phyloP scores from a whole-genome alignment of 2,888 invertebrate species.

The Hemaris fuciformis region DNA sequence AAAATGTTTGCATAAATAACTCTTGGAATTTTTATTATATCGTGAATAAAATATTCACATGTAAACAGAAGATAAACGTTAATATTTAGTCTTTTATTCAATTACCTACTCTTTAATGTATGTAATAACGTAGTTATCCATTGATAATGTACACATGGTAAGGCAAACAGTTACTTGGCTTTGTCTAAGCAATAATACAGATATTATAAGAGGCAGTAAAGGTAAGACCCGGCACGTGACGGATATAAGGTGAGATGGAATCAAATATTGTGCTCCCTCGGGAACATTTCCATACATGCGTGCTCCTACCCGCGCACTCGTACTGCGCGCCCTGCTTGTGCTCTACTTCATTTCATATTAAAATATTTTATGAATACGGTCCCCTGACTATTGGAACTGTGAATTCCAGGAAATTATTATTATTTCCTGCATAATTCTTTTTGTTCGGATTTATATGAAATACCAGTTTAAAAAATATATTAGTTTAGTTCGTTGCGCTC shows the following conservation, averaged over 20 bases:
- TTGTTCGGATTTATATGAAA: neutral
- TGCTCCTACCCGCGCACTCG: slow-evolving; percentile 2
- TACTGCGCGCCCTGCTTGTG: slow-evolving; percentile 26
- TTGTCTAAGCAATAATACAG: slow-evolving; percentile 11
- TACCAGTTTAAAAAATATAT: neutral
- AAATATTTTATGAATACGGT: slow-evolving; percentile 39
- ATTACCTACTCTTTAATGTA: neutral
- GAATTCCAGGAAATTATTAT: slow-evolving; percentile 3
- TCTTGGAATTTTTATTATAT: too few species aligned
- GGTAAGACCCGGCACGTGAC: slow-evolving; percentile 47
- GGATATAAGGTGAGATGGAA: slow-evolving; percentile 60
- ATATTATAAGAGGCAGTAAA: slow-evolving; percentile 38
- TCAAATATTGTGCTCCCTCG: slow-evolving; percentile 54
- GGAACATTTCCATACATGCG: slow-evolving; percentile 28
- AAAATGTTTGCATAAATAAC: too few species aligned
- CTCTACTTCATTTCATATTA: slow-evolving; percentile 46
- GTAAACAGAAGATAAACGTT: too few species aligned
- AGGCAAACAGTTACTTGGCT: neutral
- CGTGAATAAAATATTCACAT: too few species aligned
- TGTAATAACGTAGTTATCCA: neutral
- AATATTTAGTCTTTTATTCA: neutral
- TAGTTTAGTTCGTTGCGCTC: neutral
- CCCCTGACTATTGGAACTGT: slow-evolving; percentile 33
- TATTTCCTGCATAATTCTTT: slow-evolving; percentile 18
- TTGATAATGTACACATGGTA: neutral